Evolutionary conservation across 2,797 vertebrate species (phyloP).

Genomic region (Cynodonichthys magdalenae): DNA sequence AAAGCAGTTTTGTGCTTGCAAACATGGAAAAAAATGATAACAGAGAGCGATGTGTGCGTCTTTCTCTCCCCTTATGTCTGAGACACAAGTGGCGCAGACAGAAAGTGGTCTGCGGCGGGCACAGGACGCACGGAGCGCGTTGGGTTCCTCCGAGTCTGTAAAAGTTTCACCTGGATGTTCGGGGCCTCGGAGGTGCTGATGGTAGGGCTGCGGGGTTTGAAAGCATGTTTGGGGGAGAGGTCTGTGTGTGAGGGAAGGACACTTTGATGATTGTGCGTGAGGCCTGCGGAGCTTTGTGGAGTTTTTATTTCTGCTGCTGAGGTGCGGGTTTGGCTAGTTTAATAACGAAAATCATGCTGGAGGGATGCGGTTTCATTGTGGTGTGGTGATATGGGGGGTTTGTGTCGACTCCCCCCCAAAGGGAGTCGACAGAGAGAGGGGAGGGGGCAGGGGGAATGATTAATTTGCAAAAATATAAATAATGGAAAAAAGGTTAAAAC

Average conservation of each 20-base stretch:
- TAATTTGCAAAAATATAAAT: too few relatives aligned
- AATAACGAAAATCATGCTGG: too few relatives aligned
- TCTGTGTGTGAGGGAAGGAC: not conserved
- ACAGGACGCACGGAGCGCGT: conserved; percentile 61
- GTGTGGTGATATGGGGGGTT: too few relatives aligned
- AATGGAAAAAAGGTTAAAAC: too few relatives aligned
- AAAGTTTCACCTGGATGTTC: conserved; percentile 53
- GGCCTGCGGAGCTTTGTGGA: conserved; percentile 56
- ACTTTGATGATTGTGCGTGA: conserved; percentile 7
- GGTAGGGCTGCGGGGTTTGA: conserved; percentile 33
- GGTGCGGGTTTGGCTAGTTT: too few relatives aligned
- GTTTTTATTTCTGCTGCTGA: not conserved
- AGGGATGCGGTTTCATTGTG: too few relatives aligned
- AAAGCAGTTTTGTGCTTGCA: conserved; percentile 86
- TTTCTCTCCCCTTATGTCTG: conserved; percentile 78
- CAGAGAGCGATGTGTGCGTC: conserved; percentile 83
- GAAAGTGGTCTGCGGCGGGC: conserved; percentile 60
- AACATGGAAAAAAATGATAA: conserved; percentile 84
- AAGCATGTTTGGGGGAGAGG: conserved; percentile 25
- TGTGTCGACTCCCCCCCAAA: too few relatives aligned
- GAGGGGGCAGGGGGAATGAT: too few relatives aligned
- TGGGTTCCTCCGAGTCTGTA: conserved; percentile 26
- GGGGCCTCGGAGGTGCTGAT: conserved; percentile 48
- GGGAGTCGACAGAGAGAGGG: too few relatives aligned
- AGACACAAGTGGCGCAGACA: conserved; percentile 73